These are phyloP conservation scores for Calameuta idolon DNA, from an alignment of 2,888 invertebrate species.

Conservation along the genomic window DNA sequence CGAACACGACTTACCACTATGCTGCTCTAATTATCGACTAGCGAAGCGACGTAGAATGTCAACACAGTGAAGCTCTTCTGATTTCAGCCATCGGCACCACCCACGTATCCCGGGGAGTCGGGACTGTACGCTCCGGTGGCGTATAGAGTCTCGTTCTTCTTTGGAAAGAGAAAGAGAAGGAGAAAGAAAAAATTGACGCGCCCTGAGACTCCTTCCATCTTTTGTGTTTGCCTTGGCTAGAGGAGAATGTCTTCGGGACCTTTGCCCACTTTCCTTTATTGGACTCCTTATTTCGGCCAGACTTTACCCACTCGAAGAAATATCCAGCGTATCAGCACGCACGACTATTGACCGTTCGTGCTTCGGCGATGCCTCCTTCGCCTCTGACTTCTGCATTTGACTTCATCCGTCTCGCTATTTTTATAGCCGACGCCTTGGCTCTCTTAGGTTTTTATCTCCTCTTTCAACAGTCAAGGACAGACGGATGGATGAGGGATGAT, in stretches of 20 bases:
- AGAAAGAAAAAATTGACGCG: background rate
- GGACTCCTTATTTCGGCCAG: slow-evolving; percentile 53
- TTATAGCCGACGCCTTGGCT: slow-evolving; percentile 21
- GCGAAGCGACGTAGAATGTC: background rate
- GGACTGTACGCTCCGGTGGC: background rate
- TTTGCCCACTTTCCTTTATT: slow-evolving; percentile 47
- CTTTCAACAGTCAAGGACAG: slow-evolving; percentile 20
- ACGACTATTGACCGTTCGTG: slow-evolving; percentile 53
- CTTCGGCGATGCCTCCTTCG: slow-evolving; percentile 24
- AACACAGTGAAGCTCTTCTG: background rate
- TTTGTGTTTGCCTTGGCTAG: background rate
- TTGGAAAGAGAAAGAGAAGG: background rate
- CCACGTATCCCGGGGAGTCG: background rate
- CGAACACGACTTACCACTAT: slow-evolving; percentile 53
- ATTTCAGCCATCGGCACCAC: background rate
- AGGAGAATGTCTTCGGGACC: slow-evolving; percentile 8
- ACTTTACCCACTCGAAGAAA: slow-evolving; percentile 58
- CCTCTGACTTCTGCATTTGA: slow-evolving; percentile 26
- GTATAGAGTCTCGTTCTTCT: slow-evolving; percentile 13
- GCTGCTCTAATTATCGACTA: slow-evolving; percentile 49
- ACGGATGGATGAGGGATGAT: slow-evolving; percentile 13
- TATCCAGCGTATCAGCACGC: slow-evolving; percentile 60
- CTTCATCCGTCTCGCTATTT: slow-evolving; percentile 17
- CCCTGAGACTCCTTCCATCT: background rate
- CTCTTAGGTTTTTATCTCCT: slow-evolving; percentile 16